Conservation (phyloP, 2,888 invertebrate genomes). For the Meliscaeva auricollis region DNA sequence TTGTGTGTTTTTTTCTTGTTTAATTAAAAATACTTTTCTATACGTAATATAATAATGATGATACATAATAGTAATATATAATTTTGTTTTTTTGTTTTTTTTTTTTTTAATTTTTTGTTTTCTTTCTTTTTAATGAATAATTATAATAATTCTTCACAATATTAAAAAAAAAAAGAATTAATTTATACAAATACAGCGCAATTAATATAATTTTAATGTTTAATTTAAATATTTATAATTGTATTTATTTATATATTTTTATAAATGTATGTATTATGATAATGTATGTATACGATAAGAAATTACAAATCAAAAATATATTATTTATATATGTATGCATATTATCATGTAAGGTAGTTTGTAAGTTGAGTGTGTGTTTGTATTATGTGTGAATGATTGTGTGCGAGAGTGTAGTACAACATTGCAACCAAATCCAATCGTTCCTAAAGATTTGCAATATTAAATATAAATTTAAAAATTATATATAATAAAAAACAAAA, state of each 20-base stretch:
- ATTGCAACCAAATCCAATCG: conserved; percentile 53
- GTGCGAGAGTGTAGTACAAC: conserved; percentile 43
- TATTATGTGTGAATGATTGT: conserved; percentile 16
- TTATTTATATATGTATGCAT: conserved; percentile 6
- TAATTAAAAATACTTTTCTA: conserved; percentile 72
- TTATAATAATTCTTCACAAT: conserved; percentile 36
- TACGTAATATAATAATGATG: conserved; percentile 47
- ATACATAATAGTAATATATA: conserved; percentile 18
- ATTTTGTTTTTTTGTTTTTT: background rate
- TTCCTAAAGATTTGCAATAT: conserved; percentile 10
- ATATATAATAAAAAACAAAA: background rate
- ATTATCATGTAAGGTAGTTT: background rate
- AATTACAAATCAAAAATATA: conserved; percentile 54
- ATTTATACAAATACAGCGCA: conserved; percentile 66
- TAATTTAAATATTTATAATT: conserved; percentile 34
- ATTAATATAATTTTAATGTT: conserved; percentile 54
- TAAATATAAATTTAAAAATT: background rate
- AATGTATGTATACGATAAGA: conserved; percentile 39
- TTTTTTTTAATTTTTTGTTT: background rate
- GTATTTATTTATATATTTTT: background rate
- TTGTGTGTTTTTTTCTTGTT: conserved; percentile 53
- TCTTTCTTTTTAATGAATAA: conserved; percentile 25
- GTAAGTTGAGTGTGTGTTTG: conserved; percentile 21
- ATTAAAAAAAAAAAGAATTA: conserved; percentile 14
- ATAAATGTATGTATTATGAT: background rate